A percentile compares a stretch with the other conserved stretches of the same genome.
Evolutionary conservation across 1,140 invertebrate species (phyloP).

Genomic region (Heterodera schachtii): DNA sequence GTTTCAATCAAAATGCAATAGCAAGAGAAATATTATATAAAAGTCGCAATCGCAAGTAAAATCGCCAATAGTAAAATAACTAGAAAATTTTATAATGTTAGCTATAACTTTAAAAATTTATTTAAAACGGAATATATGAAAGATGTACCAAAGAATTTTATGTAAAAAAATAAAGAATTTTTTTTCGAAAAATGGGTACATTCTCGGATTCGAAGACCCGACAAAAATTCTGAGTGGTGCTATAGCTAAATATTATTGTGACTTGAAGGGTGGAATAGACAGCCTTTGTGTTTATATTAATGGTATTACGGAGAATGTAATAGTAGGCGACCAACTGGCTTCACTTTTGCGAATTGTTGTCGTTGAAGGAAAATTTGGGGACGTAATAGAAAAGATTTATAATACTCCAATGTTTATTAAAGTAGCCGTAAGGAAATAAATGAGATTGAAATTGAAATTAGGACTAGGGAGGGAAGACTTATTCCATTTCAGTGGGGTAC

Average conservation of each 20-base stretch:
- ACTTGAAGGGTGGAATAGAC: constrained; percentile 1
- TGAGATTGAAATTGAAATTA: no score
- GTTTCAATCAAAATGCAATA: no score
- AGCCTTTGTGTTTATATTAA: not conserved
- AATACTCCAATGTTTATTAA: constrained; percentile 63
- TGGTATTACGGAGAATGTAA: not conserved
- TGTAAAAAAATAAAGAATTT: not conserved
- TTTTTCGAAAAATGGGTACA: not conserved
- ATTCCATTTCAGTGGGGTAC: no score
- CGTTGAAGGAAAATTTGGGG: not conserved
- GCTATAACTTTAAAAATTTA: no score
- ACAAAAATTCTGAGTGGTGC: constrained; percentile 3
- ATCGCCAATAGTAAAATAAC: no score
- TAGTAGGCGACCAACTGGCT: not conserved
- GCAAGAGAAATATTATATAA: no score
- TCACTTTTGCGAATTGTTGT: constrained; percentile 11
- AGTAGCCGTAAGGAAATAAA: constrained; percentile 1
- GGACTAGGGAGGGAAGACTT: no score
- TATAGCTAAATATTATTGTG: not conserved
- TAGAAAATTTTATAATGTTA: no score
- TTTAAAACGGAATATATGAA: not conserved
- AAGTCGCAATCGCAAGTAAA: no score
- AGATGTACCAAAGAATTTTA: not conserved
- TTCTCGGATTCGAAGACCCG: not conserved
- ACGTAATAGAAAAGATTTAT: not conserved